Conservation (phyloP, 2,888 invertebrate genomes). For the Dioctria rufipes region DNA sequence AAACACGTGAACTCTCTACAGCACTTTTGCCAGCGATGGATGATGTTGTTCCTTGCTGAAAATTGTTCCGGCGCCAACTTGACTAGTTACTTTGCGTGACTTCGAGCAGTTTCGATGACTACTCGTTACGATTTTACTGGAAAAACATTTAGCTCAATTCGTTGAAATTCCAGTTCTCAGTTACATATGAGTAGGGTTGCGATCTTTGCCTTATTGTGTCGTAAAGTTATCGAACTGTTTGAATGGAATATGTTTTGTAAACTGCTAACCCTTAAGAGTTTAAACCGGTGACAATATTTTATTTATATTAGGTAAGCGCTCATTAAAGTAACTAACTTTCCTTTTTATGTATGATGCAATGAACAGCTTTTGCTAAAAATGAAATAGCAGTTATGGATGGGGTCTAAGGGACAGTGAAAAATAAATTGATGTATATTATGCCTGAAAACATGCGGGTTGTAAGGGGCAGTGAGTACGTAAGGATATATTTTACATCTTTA, state of each 20-base stretch:
- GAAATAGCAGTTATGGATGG: too few species aligned
- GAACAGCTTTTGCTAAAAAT: too few species aligned
- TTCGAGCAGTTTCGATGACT: conserved; percentile 48
- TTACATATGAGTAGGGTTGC: background rate
- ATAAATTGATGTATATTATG: too few species aligned
- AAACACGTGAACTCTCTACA: conserved; percentile 41
- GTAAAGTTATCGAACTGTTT: background rate
- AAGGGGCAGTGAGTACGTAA: too few species aligned
- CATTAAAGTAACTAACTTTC: background rate
- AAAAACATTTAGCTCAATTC: conserved; percentile 22
- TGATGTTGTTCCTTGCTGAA: conserved; percentile 39
- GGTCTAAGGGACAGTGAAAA: too few species aligned
- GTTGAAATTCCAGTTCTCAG: background rate
- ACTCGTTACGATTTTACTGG: conserved; percentile 32
- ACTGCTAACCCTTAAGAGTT: background rate
- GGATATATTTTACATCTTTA: too few species aligned
- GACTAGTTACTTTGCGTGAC: conserved; percentile 59
- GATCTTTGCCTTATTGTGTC: background rate
- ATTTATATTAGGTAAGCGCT: background rate
- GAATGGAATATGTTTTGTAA: background rate
- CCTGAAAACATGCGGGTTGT: too few species aligned
- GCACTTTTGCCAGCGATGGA: conserved; percentile 30
- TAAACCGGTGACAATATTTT: background rate
- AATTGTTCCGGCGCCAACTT: conserved; percentile 58
- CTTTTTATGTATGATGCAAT: too few species aligned